Evolutionary conservation across 2,113 vertebrate genomes (phyloP).

Genomic region (Gyps fulvus): DNA sequence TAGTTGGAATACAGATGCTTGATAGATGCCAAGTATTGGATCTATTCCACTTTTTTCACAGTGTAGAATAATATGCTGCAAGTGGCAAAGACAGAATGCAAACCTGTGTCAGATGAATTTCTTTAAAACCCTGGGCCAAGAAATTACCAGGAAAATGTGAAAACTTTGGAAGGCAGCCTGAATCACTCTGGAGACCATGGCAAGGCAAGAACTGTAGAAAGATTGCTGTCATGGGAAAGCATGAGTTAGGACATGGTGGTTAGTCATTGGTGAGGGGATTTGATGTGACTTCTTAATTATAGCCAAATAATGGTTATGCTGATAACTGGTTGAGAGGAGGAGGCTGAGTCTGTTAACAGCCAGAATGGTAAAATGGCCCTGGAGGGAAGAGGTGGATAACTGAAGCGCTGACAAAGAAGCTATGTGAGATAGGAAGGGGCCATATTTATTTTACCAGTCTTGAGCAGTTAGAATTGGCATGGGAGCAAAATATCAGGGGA

Average conservation of each 20-base stretch:
- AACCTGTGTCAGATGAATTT: background rate
- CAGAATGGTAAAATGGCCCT: background rate
- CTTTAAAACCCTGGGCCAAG: background rate
- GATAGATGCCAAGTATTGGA: constrained; percentile 42
- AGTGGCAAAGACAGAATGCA: background rate
- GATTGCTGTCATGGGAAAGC: background rate
- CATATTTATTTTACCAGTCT: background rate
- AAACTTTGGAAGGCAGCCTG: background rate
- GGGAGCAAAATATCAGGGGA: background rate
- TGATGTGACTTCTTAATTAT: background rate
- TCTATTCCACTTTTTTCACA: background rate
- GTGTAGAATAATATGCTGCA: background rate
- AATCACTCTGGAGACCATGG: background rate
- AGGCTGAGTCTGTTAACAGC: background rate
- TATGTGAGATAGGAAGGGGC: background rate
- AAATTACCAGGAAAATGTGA: background rate
- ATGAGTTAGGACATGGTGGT: background rate
- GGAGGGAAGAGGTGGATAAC: background rate
- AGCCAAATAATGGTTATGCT: background rate
- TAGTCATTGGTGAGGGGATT: background rate
- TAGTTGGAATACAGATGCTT: constrained; percentile 26
- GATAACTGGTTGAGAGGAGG: background rate
- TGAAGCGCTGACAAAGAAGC: background rate
- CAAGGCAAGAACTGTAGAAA: background rate
- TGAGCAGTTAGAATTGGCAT: background rate